phyloP scores from a whole-genome alignment of 2,888 invertebrate species.

The Conomelus anceps region DNA sequence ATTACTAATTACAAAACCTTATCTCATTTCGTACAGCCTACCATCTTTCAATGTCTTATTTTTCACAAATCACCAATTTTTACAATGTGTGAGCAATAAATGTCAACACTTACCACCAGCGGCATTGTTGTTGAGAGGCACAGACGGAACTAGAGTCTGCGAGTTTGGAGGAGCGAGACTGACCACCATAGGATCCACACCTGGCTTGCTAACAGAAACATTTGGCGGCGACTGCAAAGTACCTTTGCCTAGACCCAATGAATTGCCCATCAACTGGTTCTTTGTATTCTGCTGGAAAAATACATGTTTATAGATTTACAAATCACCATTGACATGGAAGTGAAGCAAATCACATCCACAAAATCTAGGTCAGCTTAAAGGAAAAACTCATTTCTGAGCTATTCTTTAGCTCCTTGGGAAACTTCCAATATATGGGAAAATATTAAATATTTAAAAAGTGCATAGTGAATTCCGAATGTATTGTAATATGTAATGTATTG shows the following conservation, averaged over 20 bases:
- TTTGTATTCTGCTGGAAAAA: constrained; percentile 59
- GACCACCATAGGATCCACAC: constrained; percentile 51
- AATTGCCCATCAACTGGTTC: constrained; percentile 57
- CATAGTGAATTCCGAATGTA: no score
- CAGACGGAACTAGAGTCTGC: background rate
- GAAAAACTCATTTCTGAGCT: background rate
- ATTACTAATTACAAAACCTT: no score
- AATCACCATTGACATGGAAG: no score
- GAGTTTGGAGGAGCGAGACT: constrained; percentile 44
- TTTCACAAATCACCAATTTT: no score
- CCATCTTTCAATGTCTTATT: no score
- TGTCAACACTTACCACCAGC: constrained; percentile 18
- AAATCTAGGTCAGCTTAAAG: background rate
- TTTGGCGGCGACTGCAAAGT: constrained; percentile 75
- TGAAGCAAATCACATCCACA: background rate
- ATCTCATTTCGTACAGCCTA: no score
- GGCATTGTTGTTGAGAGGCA: background rate
- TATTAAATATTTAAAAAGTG: no score
- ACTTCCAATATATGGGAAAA: no score
- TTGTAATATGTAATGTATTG: no score
- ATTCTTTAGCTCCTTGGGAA: no score
- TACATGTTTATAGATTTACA: constrained; percentile 8
- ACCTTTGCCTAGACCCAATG: constrained; percentile 56
- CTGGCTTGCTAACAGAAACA: constrained; percentile 57
- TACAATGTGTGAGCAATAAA: no score